These are phyloP conservation scores for Chrysogorgia sp. DNA, from an alignment of 92 coral and sea anemone species.

Conservation along the genomic window DNA sequence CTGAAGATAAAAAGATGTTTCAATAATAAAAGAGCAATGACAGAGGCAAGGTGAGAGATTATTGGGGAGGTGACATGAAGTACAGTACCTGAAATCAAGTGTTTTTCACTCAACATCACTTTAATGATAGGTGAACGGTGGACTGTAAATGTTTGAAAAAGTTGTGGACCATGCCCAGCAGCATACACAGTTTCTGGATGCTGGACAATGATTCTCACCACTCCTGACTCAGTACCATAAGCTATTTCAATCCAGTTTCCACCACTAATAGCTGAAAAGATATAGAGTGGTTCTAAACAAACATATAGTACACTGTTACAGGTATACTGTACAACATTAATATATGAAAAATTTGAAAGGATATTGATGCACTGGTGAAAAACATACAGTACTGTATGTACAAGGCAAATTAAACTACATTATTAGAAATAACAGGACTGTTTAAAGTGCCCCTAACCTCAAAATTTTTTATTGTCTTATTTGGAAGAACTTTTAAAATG, in stretches of 20 bases:
- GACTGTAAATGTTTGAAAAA: slow-evolving; percentile 97
- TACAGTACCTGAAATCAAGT: slow-evolving; percentile 78
- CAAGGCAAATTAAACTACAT: not conserved
- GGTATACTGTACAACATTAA: not conserved
- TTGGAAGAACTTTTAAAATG: too few species aligned
- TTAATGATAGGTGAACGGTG: slow-evolving; percentile 94
- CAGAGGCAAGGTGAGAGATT: not conserved
- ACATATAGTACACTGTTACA: too few species aligned
- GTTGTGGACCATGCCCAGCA: slow-evolving; percentile 92
- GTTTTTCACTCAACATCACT: slow-evolving; percentile 97
- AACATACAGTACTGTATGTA: too few species aligned
- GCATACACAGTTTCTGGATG: slow-evolving; percentile 92
- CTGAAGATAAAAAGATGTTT: not conserved
- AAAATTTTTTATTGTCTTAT: too few species aligned
- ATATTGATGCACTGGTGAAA: too few species aligned
- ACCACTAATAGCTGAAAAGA: slow-evolving; percentile 74
- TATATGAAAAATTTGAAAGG: not conserved
- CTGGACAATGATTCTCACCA: slow-evolving; percentile 93
- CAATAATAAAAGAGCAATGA: not conserved
- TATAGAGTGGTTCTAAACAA: too few species aligned
- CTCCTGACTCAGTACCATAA: slow-evolving; percentile 96
- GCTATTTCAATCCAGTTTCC: slow-evolving; percentile 99
- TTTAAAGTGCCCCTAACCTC: too few species aligned
- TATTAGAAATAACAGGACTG: not conserved
- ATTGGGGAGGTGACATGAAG: not conserved